Evolutionary conservation across 2,888 invertebrate species (phyloP), one percentile per base, ranked within the genome.

Genomic region (Acholoe squamosa): DNA sequence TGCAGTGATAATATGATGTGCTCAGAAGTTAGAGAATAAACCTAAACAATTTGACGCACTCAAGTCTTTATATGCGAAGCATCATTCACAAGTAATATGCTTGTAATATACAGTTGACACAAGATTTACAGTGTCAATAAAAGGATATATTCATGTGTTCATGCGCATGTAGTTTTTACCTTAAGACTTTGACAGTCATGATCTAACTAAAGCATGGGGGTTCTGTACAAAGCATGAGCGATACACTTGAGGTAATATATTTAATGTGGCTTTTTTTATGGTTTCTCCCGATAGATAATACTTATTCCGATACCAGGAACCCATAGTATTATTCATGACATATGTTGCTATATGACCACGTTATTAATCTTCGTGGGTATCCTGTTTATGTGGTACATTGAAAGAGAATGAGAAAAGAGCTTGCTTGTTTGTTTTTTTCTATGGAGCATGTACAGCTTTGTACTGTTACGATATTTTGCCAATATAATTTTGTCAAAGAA

Each of bases 191-290:
- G 25, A 34, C 80, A 80, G 43, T 80, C 43, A 80, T 16, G 43
- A 34, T n/a, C 25, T 43, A 80, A 80, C 34, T 16, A 31, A 22
- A 33, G 80, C 33, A 80, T 80, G 33, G 80, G 80, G 80, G 71
- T 5, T 71, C 61, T 12, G n/a, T 71, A 14, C 71, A 7, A 28
- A 71, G 71, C 71, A 71, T 43, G 80, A 14, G 80, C 80, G 80
- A 80, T 80, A 80, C 80, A 80, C 80, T 80, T 80, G 80, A 80
- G 80, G 25, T 80, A 71, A 80, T 43, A 34, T 34, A 80, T 34
- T 80, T 43, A 80, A 80, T 22, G 43, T 34, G 80, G 80, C 80
- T 80, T 80, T 43, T 43, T 43, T 80, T 34, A 80, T 76, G 76
- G 31, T 76, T 25, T 31, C 16, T 76, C 43, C 43, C 25, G 76